phyloP scores from a whole-genome alignment of 2,797 vertebrate species.

The Anableps anableps region DNA sequence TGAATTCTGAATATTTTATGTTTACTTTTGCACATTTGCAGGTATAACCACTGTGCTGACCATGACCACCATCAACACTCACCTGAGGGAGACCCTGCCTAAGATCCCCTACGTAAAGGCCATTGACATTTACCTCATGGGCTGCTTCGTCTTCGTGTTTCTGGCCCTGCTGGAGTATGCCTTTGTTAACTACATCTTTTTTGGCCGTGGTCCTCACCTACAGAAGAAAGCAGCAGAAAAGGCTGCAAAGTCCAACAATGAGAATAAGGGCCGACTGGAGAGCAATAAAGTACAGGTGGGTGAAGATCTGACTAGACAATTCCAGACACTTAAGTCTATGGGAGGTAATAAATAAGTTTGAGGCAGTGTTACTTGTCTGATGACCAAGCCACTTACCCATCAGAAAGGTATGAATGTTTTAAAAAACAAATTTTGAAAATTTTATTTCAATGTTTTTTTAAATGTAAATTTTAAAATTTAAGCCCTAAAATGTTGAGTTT shows the following conservation, averaged over 20 bases:
- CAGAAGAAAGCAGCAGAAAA: slow-evolving; percentile 90
- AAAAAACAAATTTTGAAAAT: background rate
- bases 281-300: slow-evolving; percentile 89
- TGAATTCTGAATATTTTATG: background rate
- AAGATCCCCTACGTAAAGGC: slow-evolving; percentile 96
- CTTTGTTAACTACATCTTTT: slow-evolving; percentile 95
- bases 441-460: background rate
- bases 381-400: background rate
- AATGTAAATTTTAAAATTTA: background rate
- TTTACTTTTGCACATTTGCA: slow-evolving; percentile 43
- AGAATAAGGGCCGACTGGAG: slow-evolving; percentile 84
- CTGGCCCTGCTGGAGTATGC: slow-evolving; percentile 92
- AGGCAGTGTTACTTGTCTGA: background rate
- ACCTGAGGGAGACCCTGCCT: slow-evolving; percentile 92
- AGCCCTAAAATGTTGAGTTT: background rate
- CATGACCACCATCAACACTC: slow-evolving; percentile 95
- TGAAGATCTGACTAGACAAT: background rate
- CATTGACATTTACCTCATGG: slow-evolving; percentile 94
- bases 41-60: slow-evolving; percentile 95
- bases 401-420: background rate
- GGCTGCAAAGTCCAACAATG: slow-evolving; percentile 80
- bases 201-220: slow-evolving; percentile 90
- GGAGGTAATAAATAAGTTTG: background rate
- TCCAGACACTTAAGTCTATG: background rate
- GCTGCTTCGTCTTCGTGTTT: slow-evolving; percentile 94